phyloP scores from a whole-genome alignment of 2,113 vertebrate species.

The Rhea pennata region DNA sequence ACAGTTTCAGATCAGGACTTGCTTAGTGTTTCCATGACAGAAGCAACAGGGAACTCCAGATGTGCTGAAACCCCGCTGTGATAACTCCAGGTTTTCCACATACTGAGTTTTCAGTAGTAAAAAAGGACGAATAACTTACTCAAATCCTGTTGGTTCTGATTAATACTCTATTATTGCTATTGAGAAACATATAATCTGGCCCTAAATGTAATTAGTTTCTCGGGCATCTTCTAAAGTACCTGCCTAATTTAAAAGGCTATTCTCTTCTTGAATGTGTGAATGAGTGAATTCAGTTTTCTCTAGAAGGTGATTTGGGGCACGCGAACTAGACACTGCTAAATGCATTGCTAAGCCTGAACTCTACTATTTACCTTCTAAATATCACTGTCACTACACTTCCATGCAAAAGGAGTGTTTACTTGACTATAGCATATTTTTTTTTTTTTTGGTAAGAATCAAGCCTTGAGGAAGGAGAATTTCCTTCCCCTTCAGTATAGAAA shows the following conservation, averaged over 20 bases:
- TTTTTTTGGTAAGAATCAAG: not conserved
- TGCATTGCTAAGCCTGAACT: not conserved
- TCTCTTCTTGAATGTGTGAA: not conserved
- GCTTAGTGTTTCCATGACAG: accelerated
- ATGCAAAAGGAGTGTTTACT: not conserved
- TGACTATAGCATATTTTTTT: not conserved
- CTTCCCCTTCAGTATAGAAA: not conserved
- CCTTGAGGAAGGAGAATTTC: not conserved
- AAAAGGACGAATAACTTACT: not conserved
- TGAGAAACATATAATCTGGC: not conserved
- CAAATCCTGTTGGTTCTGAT: not conserved
- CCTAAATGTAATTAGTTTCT: not conserved
- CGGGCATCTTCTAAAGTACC: not conserved
- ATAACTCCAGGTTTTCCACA: not conserved
- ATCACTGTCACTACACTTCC: not conserved
- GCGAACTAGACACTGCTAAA: not conserved
- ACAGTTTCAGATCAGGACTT: not conserved
- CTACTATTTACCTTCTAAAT: not conserved
- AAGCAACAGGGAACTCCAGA: not conserved
- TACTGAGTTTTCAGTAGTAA: not conserved
- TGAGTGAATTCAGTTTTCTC: not conserved
- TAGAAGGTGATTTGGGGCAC: not conserved
- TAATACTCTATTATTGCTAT: not conserved
- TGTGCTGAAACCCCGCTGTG: not conserved
- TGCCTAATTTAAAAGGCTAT: not conserved